phyloP scores from a whole-genome alignment of 2,113 vertebrate species.

The Dromaius novaehollandiae region DNA sequence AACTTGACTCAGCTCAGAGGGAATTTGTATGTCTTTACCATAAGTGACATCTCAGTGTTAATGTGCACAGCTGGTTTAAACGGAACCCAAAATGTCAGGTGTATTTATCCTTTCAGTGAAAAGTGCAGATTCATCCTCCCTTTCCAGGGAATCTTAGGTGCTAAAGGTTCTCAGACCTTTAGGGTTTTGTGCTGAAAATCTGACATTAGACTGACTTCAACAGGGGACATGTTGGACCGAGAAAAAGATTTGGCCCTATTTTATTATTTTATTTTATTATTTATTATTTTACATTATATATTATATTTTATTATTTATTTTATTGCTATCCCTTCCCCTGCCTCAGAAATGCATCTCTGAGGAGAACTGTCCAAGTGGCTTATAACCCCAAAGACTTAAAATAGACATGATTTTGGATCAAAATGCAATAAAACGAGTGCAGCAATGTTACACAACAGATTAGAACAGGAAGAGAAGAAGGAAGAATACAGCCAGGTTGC shows the following conservation, averaged over 20 bases:
- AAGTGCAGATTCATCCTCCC: fast-evolving
- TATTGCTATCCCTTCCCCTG: not conserved
- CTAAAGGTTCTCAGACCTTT: not conserved
- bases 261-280: too few species aligned
- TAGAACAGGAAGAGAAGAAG: not conserved
- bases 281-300: too few species aligned
- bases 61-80: not conserved
- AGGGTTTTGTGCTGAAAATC: not conserved
- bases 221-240: not conserved
- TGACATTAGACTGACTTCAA: not conserved
- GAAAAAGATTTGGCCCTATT: not conserved
- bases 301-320: not conserved
- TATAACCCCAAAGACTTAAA: not conserved
- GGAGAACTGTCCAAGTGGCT: not conserved
- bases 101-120: not conserved
- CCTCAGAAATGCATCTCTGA: not conserved
- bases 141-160: not conserved
- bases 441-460: fast-evolving
- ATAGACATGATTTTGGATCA: not conserved
- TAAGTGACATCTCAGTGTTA: not conserved
- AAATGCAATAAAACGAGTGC: fast-evolving
- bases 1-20: not conserved
- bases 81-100: fast-evolving
- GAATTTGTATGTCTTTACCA: not conserved
- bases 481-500: not conserved